Evolutionary conservation across 1,140 invertebrate genomes (phyloP), one percentile per base, ranked within the genome.

Genomic region (Drosophila bocqueti): DNA sequence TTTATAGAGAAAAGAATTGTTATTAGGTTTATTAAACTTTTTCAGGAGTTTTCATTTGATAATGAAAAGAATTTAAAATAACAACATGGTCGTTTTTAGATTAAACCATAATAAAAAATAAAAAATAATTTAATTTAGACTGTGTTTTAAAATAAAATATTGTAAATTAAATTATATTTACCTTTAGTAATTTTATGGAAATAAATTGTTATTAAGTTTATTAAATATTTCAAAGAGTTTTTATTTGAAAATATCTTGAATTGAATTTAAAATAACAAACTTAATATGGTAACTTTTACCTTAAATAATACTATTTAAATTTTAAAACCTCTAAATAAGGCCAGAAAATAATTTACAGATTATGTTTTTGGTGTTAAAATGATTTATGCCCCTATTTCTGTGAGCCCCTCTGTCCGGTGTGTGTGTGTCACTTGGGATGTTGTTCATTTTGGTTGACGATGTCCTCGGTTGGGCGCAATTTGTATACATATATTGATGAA

Each of bases 401-500:
- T 62, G 52, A 58, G 34, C 49, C 38, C 43, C 11, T 36, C 31
- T 21, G 47, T 49, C 24, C 29, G 4, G 2, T 34, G 29, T 49
- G 34, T 68, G 34, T 68, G 38, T 60, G 71, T 15, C 34, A n/a
- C 50, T 40, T 68, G 74, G 74, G 75, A 42, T 77, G 73, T 58
- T 76, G 75, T 61, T 77, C 75, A 77, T 69, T 69, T 77, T 68
- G 64, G 64, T 52, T 67, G 65, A 38, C 46, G 34, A 42, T 34
- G 67, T 72, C 52, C 68, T 59, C 54, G 67, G 54, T 21, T 73
- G 67, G 36, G 52, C 61, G 63, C 58, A 76, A 77, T 75, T 77
- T 68, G 52, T 54, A 78, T 61, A 69, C 46, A 67, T 63, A 78
- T 79, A 78, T 79, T 78, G 76, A 78, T 78, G 76, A 71, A 71